Evolutionary conservation across 2,888 invertebrate species (phyloP).

Genomic region (Chorisops tibialis): DNA sequence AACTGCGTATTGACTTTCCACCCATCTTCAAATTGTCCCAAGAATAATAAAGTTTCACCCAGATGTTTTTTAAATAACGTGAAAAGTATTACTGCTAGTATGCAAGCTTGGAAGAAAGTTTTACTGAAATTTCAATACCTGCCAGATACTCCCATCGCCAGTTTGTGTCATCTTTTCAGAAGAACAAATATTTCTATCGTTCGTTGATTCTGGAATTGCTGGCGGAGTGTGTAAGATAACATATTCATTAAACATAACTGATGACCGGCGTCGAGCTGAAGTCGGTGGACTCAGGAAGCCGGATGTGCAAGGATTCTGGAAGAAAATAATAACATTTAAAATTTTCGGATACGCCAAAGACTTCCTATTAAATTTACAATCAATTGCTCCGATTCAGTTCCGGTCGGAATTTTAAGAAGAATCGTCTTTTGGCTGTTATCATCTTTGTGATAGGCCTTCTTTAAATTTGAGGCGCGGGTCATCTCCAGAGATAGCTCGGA

Average conservation of each 20-base stretch:
- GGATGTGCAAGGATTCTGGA: constrained; percentile 62
- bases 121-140: constrained; percentile 52
- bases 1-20: too few relatives aligned
- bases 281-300: constrained; percentile 70
- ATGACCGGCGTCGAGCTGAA: constrained; percentile 70
- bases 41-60: too few relatives aligned
- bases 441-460: constrained; percentile 41
- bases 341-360: background rate
- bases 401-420: constrained; percentile 49
- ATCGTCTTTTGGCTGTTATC: constrained; percentile 47
- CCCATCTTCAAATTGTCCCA: too few relatives aligned
- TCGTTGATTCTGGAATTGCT: constrained; percentile 42
- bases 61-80: too few relatives aligned
- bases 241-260: constrained; percentile 87
- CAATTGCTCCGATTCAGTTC: constrained; percentile 48
- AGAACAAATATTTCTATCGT: constrained; percentile 65
- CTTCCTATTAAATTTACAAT: constrained; percentile 40
- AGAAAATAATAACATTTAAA: background rate
- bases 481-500: constrained; percentile 47
- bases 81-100: too few relatives aligned
- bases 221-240: constrained; percentile 68
- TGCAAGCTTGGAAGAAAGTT: too few relatives aligned
- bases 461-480: constrained; percentile 40
- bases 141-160: constrained; percentile 70
- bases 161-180: constrained; percentile 90